phyloP scores from a whole-genome alignment of 2,113 vertebrate genomes.

The Myanophis thanlyinensis region DNA sequence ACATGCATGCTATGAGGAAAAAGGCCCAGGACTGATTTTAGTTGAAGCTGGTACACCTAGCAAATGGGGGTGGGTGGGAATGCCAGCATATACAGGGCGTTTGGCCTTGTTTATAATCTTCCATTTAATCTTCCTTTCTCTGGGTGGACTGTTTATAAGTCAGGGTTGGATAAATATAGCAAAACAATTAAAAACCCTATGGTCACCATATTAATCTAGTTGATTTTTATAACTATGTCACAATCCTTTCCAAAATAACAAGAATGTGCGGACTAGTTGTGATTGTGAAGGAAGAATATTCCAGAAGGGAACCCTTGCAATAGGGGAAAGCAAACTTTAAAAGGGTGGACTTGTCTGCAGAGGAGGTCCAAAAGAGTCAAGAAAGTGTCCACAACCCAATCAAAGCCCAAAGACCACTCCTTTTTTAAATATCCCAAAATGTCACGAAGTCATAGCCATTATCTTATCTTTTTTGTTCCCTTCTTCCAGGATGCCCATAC shows the following conservation, averaged over 20 bases:
- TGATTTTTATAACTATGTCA: neutral
- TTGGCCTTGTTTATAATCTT: neutral
- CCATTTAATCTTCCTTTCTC: neutral
- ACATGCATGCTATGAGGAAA: neutral
- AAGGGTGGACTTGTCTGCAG: neutral
- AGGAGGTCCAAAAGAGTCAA: neutral
- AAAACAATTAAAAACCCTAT: neutral
- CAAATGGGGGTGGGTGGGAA: neutral
- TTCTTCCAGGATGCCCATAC: neutral
- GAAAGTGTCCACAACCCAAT: neutral
- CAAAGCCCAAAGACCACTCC: neutral
- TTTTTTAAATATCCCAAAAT: neutral
- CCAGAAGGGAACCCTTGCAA: neutral
- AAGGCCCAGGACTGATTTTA: neutral
- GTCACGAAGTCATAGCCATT: neutral
- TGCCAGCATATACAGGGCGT: neutral
- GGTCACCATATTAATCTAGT: neutral
- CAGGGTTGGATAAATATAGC: neutral
- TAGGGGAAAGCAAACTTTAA: neutral
- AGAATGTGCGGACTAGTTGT: neutral
- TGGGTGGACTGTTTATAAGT: neutral
- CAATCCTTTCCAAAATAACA: neutral
- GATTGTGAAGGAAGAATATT: neutral
- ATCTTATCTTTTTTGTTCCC: neutral
- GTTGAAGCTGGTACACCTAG: neutral